Percentiles rank a stretch among this genome's conserved stretches.
Evolutionary conservation across 37 sponge, comb jelly and placozoan species (phyloP).

Genomic region (Beroe ovata): DNA sequence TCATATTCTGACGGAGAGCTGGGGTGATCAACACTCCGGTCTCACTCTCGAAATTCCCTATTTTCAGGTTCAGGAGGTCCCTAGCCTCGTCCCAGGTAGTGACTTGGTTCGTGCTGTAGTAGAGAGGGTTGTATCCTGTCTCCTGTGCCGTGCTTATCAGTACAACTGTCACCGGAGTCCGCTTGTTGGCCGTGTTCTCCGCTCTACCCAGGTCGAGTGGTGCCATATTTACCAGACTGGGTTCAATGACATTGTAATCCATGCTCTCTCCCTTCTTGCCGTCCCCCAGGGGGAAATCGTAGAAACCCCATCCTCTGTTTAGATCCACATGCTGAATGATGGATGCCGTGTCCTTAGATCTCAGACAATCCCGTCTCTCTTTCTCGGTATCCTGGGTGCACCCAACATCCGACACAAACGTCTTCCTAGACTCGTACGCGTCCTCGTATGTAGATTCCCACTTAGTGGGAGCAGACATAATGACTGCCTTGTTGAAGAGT

Average conservation of each 20-base stretch:
- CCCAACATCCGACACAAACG: slow-evolving; percentile 48
- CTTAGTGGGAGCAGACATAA: slow-evolving; percentile 12
- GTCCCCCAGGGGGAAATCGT: slow-evolving; percentile 20
- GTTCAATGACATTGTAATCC: slow-evolving; percentile 59
- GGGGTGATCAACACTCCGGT: background rate
- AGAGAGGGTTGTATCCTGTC: slow-evolving; percentile 41
- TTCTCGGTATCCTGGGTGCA: slow-evolving; percentile 20
- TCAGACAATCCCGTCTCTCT: slow-evolving; percentile 36
- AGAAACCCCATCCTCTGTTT: slow-evolving; percentile 66
- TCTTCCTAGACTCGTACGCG: slow-evolving; percentile 21
- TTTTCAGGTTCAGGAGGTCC: background rate
- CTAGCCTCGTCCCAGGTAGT: background rate
- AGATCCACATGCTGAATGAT: slow-evolving; percentile 35
- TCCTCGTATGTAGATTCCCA: slow-evolving; percentile 52
- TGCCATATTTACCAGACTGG: slow-evolving; percentile 2
- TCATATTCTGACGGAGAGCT: background rate
- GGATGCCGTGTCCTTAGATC: background rate
- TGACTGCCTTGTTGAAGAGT: slow-evolving; percentile 29
- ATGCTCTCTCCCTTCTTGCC: slow-evolving; percentile 14
- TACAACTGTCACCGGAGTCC: background rate
- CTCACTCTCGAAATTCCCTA: slow-evolving; percentile 3
- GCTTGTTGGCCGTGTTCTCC: background rate
- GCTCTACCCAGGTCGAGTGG: background rate
- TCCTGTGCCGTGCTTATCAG: slow-evolving; percentile 43
- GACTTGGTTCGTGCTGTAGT: slow-evolving; percentile 2